phyloP scores from a whole-genome alignment of 2,113 vertebrate species.

The Pelecanoides urinatrix region DNA sequence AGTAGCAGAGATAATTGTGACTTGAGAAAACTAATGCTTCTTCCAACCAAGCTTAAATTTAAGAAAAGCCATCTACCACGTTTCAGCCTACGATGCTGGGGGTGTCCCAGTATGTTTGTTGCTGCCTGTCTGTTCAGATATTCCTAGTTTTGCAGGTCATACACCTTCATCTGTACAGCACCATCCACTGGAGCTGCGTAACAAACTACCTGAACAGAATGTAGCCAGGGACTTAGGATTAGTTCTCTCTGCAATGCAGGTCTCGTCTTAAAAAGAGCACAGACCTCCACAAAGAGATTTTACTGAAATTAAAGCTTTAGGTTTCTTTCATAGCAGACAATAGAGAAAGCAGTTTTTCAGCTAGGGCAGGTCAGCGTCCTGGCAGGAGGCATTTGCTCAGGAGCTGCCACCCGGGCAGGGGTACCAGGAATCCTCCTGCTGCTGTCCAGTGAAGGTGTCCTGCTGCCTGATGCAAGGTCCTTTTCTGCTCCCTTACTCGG shows the following conservation, averaged over 20 bases:
- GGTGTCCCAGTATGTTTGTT: not conserved
- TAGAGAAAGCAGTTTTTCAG: not conserved
- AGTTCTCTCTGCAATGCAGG: not conserved
- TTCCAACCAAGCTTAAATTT: not conserved
- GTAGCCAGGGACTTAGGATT: not conserved
- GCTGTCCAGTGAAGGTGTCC: not conserved
- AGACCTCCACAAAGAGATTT: not conserved
- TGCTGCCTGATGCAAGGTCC: not conserved
- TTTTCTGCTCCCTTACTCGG: not conserved
- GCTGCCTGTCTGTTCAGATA: not conserved
- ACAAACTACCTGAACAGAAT: rapidly evolving
- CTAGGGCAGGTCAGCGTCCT: not conserved
- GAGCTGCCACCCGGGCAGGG: not conserved
- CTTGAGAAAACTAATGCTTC: not conserved
- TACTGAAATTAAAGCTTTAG: not conserved
- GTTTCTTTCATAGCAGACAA: not conserved
- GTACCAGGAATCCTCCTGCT: not conserved
- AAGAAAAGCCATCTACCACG: rapidly evolving
- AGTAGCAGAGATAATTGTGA: not conserved
- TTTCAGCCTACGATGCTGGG: not conserved
- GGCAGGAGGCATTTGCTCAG: not conserved
- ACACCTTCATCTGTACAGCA: not conserved
- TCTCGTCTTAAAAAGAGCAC: not conserved
- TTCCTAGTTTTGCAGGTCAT: not conserved
- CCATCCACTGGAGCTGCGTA: not conserved